Base-by-base conservation (phyloP, 2,888 invertebrate genomes). In the Diadromus collaris region DNA sequence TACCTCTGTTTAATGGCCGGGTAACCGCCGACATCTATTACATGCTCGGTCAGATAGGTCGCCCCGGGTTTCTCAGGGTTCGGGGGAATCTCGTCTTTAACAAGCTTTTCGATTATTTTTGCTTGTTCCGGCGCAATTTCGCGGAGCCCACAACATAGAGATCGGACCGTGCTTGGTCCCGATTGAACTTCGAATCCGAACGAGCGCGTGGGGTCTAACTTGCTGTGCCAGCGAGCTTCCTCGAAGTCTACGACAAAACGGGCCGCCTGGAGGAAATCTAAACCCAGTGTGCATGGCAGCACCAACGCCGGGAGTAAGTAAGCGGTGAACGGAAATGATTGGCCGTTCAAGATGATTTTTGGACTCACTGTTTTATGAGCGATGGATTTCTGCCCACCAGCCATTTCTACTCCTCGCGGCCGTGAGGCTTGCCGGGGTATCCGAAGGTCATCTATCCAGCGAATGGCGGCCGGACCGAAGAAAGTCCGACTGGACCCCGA, bases 271-370 rank as follows among this genome's bases (percentile, higher is more conserved):
- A 44, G 34, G n/a, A 61, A 61, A 4, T 61, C 41, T 0, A 61
- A 13, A 1, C 68, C 74, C 3, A 75, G 21, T 1, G 63, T 75
- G 16, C 74, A 75, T 0, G 63, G 74, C 3, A 74, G 34, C 6
- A 67, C 61, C 2, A 75, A 16, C 2, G 38, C 9, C 4, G 74
- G 74, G 0, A 68, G 21, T 2, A 68, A 32, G 9, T 75, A 75
- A 0, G 75, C 75, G 0, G 63, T 56, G 16, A 75, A 13, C 0
- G 29, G 41, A 3, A 75, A 63, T 1, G 34, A 0, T 1, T 44
- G 41, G 2, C 63, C 75, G 34, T 69, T 32, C 10, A 75, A 13
- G 0, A 2, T 1, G 3, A 69, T 24, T 0, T 9, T 24, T 0
- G 21, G 32, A 6, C 2, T 10, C 0, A 75, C 44, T 0, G n/a